Evolutionary conservation across 1,140 invertebrate species (phyloP), one percentile per base, ranked within the genome.

Genomic region (Muscidifurax raptorellus): DNA sequence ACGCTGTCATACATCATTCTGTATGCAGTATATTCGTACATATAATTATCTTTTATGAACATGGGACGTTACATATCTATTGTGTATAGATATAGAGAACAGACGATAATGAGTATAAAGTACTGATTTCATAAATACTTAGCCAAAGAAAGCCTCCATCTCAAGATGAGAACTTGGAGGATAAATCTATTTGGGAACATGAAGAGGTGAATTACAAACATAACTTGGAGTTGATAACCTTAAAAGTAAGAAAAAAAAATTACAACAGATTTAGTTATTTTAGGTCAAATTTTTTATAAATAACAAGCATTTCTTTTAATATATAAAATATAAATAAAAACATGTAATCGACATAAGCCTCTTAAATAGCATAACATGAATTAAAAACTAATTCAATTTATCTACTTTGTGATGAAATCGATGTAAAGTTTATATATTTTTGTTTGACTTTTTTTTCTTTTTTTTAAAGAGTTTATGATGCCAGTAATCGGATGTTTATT

Each of bases 171-270:
- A 76, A 96, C 96, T 93, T 98, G 44, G 97, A 98, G 94, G 97
- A 98, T 91, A 97, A 97, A 93, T 96, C 97, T 3, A 97, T 98
- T 88, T 98, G 97, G 97, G 97, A 98, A 89, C 97, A 98, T 94
- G 96, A 96, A 80, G 96, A 97, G 93, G 95, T 95, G 90, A 85
- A 75, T 40, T 32, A 32, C 32, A 32, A 32, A 32, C 32, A 32
- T 32, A 6, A 32, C 32, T 32, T 32, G 32, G 32, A 32, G 32
- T 32, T 32, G 32, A 32, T 32, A 32, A 32, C 32, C 32, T 32
- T 32, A 32, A 32, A 32, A 32, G 32, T 32, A 32, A 32, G 32
- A 32, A 32, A 32, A 32, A 32, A 32, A 32, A 32, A 32, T 27
- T 44, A 59, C 82, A 77, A 78, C 36, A 47, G 1, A 77, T 84